phyloP scores from a whole-genome alignment of 2,113 vertebrate species.

The Gulo gulo region DNA sequence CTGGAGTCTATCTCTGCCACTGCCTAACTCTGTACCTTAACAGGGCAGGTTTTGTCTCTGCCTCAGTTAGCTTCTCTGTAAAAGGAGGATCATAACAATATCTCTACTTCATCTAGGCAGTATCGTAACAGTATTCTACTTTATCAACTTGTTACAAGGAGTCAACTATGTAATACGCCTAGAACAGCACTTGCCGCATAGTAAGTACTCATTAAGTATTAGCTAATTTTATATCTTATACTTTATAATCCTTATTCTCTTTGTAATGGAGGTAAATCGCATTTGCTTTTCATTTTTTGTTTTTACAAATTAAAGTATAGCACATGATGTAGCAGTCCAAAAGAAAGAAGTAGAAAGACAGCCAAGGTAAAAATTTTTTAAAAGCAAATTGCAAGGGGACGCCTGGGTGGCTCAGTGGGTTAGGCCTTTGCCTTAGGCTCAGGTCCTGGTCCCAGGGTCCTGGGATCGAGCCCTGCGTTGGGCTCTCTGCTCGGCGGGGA shows the following conservation, averaged over 20 bases:
- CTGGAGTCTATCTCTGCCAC: neutral
- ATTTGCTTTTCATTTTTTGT: neutral
- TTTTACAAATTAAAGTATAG: constrained; percentile 35
- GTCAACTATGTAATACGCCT: neutral
- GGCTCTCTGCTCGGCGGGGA: too few relatives aligned
- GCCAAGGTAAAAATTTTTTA: neutral
- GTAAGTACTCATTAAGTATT: neutral
- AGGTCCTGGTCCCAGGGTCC: too few relatives aligned
- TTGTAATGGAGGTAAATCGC: neutral
- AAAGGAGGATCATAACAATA: neutral
- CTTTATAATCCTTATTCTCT: neutral
- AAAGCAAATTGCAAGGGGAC: neutral
- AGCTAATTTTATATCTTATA: neutral
- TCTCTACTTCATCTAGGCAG: neutral
- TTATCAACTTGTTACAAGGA: neutral
- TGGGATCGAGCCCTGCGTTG: too few relatives aligned
- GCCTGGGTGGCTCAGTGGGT: too few relatives aligned
- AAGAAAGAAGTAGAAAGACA: neutral
- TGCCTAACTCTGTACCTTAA: neutral
- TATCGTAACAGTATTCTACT: neutral
- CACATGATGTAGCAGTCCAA: neutral
- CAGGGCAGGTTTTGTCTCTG: neutral
- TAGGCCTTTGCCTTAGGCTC: too few relatives aligned
- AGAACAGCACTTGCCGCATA: neutral
- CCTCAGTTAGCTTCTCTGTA: neutral